Base-by-base conservation (phyloP, 2,797 vertebrate genomes). In the Gymnoscopelus microlampas region DNA sequence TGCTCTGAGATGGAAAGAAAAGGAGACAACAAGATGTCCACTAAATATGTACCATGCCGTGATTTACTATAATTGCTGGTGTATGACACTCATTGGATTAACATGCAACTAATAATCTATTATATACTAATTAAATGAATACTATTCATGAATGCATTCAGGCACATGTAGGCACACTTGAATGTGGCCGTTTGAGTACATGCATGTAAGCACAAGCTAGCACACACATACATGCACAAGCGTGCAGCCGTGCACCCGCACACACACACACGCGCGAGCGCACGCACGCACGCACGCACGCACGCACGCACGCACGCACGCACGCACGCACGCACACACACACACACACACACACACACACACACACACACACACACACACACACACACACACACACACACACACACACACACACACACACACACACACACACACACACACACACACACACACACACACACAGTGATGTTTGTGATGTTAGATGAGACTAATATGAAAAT, bases 1-100 rank as follows among this genome's bases (percentile, higher is more conserved):
- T 70, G 81, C 77, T 76, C 71, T 82, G 68, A 80, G 72, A 83
- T 71, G 62, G 81, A 89, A 80, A 80, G 66, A 76, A 82, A 56
- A 59, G 80, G 66, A 87, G 53, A 59, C 35, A 29, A 54, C 35
- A 29, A 62, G 53, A 55, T 76, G 81, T 89, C 87, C 74, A 68
- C 60, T 73, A 81, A 76, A 85, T 81, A 77, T 35, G 35, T 76
- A 73, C 63, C 66, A 54, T 73, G 44, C 69, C 70, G 14, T 57
- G 66, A 74, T 29, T 11, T 75, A 71, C 53, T 73, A 54, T 85
- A 87, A 89, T 85, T 86, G 78, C 81, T 26, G 75, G 63, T 86
- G 68, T 60, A 61, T 81, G 72, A 75, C 80, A 76, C 75, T 83
- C 32, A 48, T 64, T 5, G 35, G 35, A 35, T 19, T 19, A 19